Evolutionary conservation across 2,113 vertebrate species (phyloP), one percentile per base, ranked within the genome.

Genomic region (Excalfactoria chinensis): DNA sequence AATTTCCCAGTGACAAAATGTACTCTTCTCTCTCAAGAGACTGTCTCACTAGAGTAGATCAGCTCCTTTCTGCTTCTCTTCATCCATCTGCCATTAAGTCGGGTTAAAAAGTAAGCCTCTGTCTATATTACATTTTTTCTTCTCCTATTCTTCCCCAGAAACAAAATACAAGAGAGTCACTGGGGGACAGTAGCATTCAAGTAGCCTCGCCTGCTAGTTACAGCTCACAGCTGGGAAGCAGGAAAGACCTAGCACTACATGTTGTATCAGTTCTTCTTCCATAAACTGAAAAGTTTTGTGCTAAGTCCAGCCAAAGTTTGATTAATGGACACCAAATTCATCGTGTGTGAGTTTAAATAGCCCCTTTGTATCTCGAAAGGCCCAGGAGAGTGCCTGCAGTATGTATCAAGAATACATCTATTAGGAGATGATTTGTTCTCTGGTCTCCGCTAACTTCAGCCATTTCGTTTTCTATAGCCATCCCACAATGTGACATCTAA

Each of bases 1-100:
- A 56, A 82, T 77, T 92, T 96, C 79, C 75, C 87, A 76, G 56
- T 19, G 43, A 94, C 46, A 87, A 95, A 90, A 85, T 6, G 51
- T 56, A 53, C 64, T 77, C n/a, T 30, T 77, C 64, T 83, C 34
- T 88, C 85, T 76, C 63, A 46, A 93, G 71, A 87, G 64, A 49
- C 74, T 15, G 28, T 43, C 51, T 89, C 37, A 22, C 41, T 70
- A n/a, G 32, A 82, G 84, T 26, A 69, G 34, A 51, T 34, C 35
- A 14, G 25, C 60, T 82, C 16, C 53, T 44, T 72, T 86, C n/a
- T 48, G 69, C 18, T 74, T 83, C 70, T 60, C 30, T 17, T 60
- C 21, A 20, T n/a, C 17, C 48, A 69, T 68, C 58, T 78, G 73
- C 69, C 80, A 64, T 56, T 84, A 86, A 88, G 22, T 35, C 46